Evolutionary conservation across 2,888 invertebrate species (phyloP), one percentile per base, ranked within the genome.

Genomic region (Cistogaster globosa): DNA sequence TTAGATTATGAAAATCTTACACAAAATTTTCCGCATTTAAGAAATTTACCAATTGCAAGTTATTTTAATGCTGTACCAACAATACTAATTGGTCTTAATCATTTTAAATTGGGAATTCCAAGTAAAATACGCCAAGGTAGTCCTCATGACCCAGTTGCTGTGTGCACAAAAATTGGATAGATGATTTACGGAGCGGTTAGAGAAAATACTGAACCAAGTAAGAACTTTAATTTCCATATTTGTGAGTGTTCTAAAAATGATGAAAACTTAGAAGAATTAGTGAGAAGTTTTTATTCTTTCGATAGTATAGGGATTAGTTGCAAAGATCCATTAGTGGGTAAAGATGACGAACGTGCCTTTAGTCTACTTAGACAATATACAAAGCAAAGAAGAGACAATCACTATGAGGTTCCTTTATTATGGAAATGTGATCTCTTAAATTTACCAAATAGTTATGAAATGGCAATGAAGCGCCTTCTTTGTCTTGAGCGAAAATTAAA

Each of bases 371-470:
- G 51, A 7, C 18, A 68, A 36, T 20, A 20, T 20, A 68, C 67
- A 6, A 9, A 14, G 12, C 67, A 68, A 68, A 53, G 5, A n/a
- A 1, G 2, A 36, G 8, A 45, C 42, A 18, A 20, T 0, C 76
- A 55, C 18, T 68, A 58, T 60, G 68, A 68, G 45, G 20, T 20
- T 20, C 60, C 67, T 42, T 53, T 78, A 38, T 16, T 69, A 16
- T 78, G 78, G 78, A 69, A 22, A 62, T 68, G 2, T 16, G 62
- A 69, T 14, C n/a, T 53, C 6, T 9, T 53, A 18, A 51, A 63
- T 38, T 20, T 69, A 14, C 69, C 79, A 9, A 38, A 51, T 48
- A 78, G 78, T 69, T 78, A 36, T 60, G 60, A 53, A n/a, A 78
- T 78, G 69, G 51, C 38, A 16, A 16, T 65, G 18, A 55, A 48